These are phyloP conservation scores for Synanthedon myopaeformis DNA, from an alignment of 2,888 invertebrate species.

Conservation along the genomic window DNA sequence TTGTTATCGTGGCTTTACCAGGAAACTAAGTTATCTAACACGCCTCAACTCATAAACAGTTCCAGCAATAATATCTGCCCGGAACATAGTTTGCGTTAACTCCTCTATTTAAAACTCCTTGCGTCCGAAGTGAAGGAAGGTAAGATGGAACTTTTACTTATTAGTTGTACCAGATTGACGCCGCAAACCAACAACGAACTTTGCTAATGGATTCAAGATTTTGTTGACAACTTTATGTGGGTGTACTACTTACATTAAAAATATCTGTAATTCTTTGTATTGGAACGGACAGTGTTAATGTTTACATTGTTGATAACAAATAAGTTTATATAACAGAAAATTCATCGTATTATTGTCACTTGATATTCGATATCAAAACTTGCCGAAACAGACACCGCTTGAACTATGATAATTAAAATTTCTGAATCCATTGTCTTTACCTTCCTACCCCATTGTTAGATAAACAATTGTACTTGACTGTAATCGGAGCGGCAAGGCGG, in stretches of 20 bases:
- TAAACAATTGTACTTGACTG: conserved; percentile 5
- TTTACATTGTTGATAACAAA: too few relatives aligned
- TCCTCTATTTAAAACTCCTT: conserved; percentile 16
- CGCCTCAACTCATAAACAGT: conserved; percentile 19
- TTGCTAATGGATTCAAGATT: not conserved
- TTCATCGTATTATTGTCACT: too few relatives aligned
- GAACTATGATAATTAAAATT: not conserved
- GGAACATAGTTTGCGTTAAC: conserved; percentile 18
- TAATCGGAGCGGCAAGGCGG: conserved; percentile 5
- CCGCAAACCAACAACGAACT: not conserved
- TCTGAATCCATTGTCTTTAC: not conserved
- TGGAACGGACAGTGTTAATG: too few relatives aligned
- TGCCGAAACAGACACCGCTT: too few relatives aligned
- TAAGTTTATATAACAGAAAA: too few relatives aligned
- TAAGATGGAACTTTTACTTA: not conserved
- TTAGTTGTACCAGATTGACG: not conserved
- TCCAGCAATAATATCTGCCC: conserved; percentile 22
- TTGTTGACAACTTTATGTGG: not conserved
- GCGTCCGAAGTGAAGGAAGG: conserved; percentile 9
- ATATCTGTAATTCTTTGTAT: too few relatives aligned
- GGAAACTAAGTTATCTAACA: conserved; percentile 19
- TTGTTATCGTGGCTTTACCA: conserved; percentile 11
- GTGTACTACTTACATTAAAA: too few relatives aligned
- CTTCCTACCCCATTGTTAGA: conserved; percentile 7
- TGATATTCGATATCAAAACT: too few relatives aligned